Conservation (phyloP, 2,797 vertebrate genomes). For the Vireo griseus region DNA sequence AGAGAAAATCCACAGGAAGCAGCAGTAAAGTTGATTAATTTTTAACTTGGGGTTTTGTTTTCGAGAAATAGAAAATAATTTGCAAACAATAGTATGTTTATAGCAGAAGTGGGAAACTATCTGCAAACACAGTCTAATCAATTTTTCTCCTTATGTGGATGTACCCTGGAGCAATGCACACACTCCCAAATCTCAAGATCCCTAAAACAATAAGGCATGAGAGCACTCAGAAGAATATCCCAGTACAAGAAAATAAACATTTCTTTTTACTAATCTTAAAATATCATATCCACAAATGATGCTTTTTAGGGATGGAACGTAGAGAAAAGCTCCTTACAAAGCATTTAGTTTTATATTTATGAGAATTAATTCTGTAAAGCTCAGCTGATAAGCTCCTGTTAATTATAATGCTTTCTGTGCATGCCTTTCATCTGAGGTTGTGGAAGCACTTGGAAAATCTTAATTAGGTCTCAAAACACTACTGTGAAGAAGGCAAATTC, state of each 20-base stretch:
- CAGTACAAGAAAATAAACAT: background rate
- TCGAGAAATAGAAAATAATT: background rate
- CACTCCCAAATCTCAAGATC: conserved; percentile 23
- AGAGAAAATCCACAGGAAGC: background rate
- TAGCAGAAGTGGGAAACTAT: background rate
- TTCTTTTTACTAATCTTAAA: background rate
- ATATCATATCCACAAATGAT: background rate
- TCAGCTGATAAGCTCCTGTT: background rate
- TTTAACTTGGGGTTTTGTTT: background rate
- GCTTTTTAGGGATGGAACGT: background rate
- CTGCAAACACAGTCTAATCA: background rate
- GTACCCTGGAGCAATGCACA: background rate
- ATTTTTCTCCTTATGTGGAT: background rate
- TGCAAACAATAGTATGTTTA: background rate
- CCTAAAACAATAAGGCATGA: background rate
- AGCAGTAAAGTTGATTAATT: background rate
- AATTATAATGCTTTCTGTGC: conserved; percentile 17
- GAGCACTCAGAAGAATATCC: background rate
- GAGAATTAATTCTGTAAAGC: background rate
- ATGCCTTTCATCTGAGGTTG: background rate
- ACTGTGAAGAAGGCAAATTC: background rate
- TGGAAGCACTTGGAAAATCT: conserved; percentile 15
- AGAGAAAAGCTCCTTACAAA: background rate
- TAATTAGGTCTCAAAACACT: conserved; percentile 43
- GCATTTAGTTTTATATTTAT: background rate